These are phyloP conservation scores for Cephalopholis sonnerati DNA, from an alignment of 2,113 vertebrate species.

Conservation along the genomic window DNA sequence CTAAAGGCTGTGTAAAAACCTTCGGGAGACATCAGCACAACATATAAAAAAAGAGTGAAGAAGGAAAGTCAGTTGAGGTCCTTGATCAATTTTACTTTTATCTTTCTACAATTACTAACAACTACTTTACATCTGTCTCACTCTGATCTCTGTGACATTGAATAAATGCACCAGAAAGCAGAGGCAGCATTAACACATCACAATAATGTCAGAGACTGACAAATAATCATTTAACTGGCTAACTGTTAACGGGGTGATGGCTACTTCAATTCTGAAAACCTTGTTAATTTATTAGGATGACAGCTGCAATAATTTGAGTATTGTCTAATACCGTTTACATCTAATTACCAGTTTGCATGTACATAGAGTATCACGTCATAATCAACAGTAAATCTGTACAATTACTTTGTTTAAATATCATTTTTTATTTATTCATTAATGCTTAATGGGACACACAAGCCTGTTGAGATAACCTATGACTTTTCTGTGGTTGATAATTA, in stretches of 20 bases:
- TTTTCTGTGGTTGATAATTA: neutral
- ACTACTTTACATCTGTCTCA: neutral
- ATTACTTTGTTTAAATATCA: neutral
- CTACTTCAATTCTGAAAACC: neutral
- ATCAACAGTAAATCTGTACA: neutral
- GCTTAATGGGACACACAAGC: neutral
- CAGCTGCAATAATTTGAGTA: too few species aligned
- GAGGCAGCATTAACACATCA: neutral
- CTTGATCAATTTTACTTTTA: neutral
- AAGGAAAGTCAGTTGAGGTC: neutral
- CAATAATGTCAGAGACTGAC: neutral
- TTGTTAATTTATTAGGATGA: too few species aligned
- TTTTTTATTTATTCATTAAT: neutral
- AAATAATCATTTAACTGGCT: neutral
- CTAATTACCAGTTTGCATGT: neutral
- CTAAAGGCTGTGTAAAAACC: neutral
- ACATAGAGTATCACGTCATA: neutral
- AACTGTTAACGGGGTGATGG: neutral
- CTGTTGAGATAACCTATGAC: neutral
- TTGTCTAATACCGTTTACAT: too few species aligned
- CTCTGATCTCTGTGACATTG: neutral
- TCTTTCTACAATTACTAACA: neutral
- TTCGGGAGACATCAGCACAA: neutral
- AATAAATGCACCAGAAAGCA: neutral
- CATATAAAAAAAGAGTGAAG: neutral